Conservation (phyloP, 2,113 vertebrate genomes). For the Psophia crepitans region DNA sequence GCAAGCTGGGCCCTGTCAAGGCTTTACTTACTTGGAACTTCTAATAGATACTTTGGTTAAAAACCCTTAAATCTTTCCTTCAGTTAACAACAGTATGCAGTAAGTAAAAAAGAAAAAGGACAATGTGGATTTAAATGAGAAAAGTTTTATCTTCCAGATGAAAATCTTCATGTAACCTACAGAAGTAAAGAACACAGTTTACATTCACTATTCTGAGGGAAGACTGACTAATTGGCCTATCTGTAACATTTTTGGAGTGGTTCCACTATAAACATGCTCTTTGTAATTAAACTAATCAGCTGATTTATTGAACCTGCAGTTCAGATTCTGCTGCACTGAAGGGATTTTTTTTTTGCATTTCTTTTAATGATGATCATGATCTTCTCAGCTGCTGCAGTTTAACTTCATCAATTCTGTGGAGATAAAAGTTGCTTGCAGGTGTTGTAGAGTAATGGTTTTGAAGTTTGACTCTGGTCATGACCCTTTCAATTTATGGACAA, state of each 20-base stretch:
- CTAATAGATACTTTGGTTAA: slow-evolving; percentile 25
- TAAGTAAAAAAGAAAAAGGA: neutral
- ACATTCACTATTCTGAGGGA: neutral
- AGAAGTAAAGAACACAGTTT: slow-evolving; percentile 5
- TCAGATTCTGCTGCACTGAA: neutral
- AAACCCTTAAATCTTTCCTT: slow-evolving; percentile 50
- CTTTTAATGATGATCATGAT: neutral
- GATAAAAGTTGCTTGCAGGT: slow-evolving; percentile 7
- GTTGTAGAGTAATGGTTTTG: neutral
- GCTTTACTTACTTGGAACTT: slow-evolving; percentile 38
- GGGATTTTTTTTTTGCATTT: slow-evolving; percentile 6
- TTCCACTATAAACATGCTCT: slow-evolving; percentile 39
- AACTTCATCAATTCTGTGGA: neutral
- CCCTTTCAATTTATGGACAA: neutral
- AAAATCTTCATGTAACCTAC: slow-evolving; percentile 8
- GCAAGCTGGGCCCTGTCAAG: slow-evolving; percentile 48
- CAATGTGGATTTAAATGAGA: neutral
- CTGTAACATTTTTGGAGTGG: slow-evolving; percentile 36
- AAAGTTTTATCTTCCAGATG: neutral
- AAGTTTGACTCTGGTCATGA: neutral
- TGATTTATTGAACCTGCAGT: slow-evolving; percentile 19
- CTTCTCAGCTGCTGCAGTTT: neutral
- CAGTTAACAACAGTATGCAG: neutral
- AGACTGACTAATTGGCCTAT: slow-evolving; percentile 26
- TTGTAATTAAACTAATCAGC: slow-evolving; percentile 38